A percentile compares a stretch with the other conserved stretches of the same genome.
These are phyloP conservation scores for Poecilia picta DNA, from an alignment of 2,797 vertebrate species.

Conservation along the genomic window DNA sequence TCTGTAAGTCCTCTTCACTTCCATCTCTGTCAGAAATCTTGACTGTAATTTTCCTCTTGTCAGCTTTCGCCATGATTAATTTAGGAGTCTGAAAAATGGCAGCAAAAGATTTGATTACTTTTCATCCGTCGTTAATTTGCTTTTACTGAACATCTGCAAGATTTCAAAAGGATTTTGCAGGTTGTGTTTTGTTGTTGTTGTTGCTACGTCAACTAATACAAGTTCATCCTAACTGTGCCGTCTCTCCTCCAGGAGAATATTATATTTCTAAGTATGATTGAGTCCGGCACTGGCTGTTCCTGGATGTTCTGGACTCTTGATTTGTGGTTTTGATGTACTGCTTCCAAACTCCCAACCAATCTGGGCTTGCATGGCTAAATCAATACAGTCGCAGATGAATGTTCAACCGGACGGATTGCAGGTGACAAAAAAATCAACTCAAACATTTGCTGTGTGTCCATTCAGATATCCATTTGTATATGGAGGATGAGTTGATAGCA, in stretches of 20 bases:
- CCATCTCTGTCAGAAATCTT: neutral
- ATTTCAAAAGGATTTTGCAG: neutral
- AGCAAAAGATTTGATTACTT: neutral
- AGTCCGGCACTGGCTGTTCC: slow-evolving; percentile 51
- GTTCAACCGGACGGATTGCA: slow-evolving; percentile 69
- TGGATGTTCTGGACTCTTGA: slow-evolving; percentile 67
- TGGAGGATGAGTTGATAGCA: slow-evolving; percentile 55
- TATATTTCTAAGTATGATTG: slow-evolving; percentile 34
- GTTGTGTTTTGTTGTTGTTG: neutral
- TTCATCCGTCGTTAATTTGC: neutral
- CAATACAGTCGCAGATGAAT: slow-evolving; percentile 78
- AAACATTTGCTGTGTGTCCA: slow-evolving; percentile 73
- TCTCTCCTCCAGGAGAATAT: neutral
- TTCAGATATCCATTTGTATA: slow-evolving; percentile 77
- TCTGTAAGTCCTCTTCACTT: neutral
- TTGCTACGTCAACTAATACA: neutral
- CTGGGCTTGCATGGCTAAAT: slow-evolving; percentile 79
- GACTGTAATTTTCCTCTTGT: neutral
- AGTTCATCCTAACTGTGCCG: neutral
- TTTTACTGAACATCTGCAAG: neutral
- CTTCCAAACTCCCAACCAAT: slow-evolving; percentile 78
- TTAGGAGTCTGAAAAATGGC: neutral
- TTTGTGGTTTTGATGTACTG: slow-evolving; percentile 75
- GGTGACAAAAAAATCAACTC: slow-evolving; percentile 78
- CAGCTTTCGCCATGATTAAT: neutral